Evolutionary conservation across 2,113 vertebrate genomes (phyloP).

Genomic region (Megaceryle torquata): DNA sequence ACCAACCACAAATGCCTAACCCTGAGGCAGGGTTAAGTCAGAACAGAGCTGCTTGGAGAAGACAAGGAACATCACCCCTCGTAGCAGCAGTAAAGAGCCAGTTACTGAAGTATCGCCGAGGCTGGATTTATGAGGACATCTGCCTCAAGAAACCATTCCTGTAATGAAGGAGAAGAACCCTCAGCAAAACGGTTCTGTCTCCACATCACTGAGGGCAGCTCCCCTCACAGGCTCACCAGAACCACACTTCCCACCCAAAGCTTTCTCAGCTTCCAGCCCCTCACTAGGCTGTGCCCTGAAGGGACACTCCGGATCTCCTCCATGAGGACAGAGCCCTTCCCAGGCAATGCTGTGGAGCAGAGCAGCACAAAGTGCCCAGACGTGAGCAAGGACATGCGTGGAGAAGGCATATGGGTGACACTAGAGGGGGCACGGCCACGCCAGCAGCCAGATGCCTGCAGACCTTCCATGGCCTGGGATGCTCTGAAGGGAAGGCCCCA

Average conservation of each 20-base stretch:
- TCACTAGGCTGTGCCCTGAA: neutral
- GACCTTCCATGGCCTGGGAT: neutral
- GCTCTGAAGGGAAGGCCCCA: accelerated
- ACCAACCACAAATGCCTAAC: neutral
- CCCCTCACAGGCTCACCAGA: accelerated
- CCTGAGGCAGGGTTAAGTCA: neutral
- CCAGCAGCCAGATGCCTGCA: neutral
- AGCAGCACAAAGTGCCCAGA: neutral
- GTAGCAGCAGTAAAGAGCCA: neutral
- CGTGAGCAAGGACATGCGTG: accelerated
- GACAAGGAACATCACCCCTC: neutral
- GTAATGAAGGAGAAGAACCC: neutral
- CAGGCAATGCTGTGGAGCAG: neutral
- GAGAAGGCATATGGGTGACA: accelerated
- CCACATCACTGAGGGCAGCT: accelerated
- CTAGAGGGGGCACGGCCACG: accelerated
- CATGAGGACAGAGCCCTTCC: neutral
- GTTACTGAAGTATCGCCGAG: neutral
- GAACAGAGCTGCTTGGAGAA: neutral
- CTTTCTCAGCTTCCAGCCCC: neutral
- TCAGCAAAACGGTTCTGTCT: neutral
- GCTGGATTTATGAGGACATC: neutral
- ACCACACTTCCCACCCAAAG: neutral
- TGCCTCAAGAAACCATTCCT: neutral
- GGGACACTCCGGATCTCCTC: accelerated